A percentile compares a stretch with the other conserved stretches of the same genome.
Evolutionary conservation across 2,888 invertebrate species (phyloP).

Genomic region (Leptinotarsa juncta): DNA sequence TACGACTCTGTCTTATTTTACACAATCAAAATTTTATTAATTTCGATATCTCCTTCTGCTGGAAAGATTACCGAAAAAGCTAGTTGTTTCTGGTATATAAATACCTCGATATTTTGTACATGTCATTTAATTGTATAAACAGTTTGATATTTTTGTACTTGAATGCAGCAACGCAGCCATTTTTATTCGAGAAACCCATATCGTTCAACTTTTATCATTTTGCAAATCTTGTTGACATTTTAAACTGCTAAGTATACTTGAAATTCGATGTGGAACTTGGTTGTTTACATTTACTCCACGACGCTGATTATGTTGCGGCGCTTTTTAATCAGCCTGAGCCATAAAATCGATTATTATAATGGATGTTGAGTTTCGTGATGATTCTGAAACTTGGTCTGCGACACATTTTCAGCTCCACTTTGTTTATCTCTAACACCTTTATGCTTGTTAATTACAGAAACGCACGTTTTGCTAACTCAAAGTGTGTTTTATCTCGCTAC

Average conservation of each 20-base stretch:
- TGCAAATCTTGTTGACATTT: neutral
- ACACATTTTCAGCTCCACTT: constrained; percentile 13
- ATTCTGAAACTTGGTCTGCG: constrained; percentile 6
- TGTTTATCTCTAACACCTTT: neutral
- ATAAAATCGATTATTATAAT: constrained; percentile 13
- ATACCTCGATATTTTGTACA: too few relatives aligned
- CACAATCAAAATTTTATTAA: too few relatives aligned
- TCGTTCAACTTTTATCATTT: neutral
- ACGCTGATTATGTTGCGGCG: neutral
- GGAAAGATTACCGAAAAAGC: too few relatives aligned
- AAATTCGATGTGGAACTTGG: neutral
- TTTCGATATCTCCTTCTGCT: too few relatives aligned
- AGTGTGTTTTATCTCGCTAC: constrained; percentile 25
- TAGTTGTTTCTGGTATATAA: too few relatives aligned
- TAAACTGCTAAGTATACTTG: too few relatives aligned
- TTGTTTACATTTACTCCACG: constrained; percentile 12
- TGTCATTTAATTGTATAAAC: too few relatives aligned
- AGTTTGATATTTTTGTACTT: too few relatives aligned
- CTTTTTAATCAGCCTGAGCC: constrained; percentile 11
- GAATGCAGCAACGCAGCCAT: neutral
- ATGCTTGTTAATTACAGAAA: neutral
- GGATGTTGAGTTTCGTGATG: constrained; percentile 10
- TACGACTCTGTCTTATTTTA: too few relatives aligned
- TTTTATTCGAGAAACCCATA: neutral
- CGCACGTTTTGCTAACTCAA: constrained; percentile 18